Evolutionary conservation across 2,797 vertebrate genomes (phyloP).

Genomic region (Trachops cirrhosus): DNA sequence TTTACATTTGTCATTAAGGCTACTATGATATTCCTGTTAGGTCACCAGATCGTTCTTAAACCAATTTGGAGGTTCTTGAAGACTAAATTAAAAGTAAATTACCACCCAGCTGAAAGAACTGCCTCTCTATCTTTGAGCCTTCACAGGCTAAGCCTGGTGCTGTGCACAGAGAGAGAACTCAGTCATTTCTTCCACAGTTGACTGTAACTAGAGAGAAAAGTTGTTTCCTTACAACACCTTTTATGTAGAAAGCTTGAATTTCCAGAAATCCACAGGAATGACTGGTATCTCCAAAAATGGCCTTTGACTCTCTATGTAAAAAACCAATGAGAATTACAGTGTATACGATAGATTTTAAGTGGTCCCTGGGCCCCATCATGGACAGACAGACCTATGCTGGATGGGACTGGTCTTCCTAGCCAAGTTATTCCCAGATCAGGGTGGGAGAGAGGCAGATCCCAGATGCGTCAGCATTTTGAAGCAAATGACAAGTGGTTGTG

Average conservation of each 20-base stretch:
- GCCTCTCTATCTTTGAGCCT: neutral
- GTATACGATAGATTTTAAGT: neutral
- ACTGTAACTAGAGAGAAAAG: neutral
- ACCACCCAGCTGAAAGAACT: neutral
- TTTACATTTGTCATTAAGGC: neutral
- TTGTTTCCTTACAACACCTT: slow-evolving; percentile 1
- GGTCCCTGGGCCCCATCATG: neutral
- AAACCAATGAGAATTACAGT: neutral
- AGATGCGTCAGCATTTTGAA: neutral
- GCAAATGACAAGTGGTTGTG: neutral
- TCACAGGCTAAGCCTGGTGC: neutral
- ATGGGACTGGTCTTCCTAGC: neutral
- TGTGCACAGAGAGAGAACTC: neutral
- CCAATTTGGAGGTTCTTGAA: neutral
- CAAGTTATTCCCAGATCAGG: neutral
- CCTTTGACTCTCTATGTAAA: neutral
- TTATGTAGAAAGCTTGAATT: neutral
- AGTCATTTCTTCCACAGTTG: neutral
- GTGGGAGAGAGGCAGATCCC: neutral
- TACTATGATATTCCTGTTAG: neutral
- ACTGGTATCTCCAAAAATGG: neutral
- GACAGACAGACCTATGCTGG: neutral
- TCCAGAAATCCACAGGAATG: slow-evolving; percentile 4
- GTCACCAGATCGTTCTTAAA: neutral
- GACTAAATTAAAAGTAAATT: neutral